These are phyloP conservation scores for Xylophagus ater DNA, from an alignment of 2,888 invertebrate genomes.

Conservation along the genomic window DNA sequence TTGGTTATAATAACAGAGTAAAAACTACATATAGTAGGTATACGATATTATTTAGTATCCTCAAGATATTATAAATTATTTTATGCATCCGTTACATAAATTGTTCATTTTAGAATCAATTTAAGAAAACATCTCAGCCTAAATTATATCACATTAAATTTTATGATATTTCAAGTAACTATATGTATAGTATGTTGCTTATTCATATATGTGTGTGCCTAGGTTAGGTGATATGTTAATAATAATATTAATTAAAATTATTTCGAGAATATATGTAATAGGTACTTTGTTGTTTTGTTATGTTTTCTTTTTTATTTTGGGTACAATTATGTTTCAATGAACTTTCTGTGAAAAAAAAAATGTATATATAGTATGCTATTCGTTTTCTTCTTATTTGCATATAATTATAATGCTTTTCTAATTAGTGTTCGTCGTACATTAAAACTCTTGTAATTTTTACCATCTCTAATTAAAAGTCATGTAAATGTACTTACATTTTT, in stretches of 20 bases:
- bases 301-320: neutral
- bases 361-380: too few relatives aligned
- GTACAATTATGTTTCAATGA: neutral
- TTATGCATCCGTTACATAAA: too few relatives aligned
- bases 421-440: slow-evolving; percentile 8
- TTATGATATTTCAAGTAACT: too few relatives aligned
- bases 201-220: neutral
- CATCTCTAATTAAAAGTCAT: slow-evolving; percentile 8
- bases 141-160: too few relatives aligned
- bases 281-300: neutral
- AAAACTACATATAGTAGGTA: too few relatives aligned
- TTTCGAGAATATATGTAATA: neutral
- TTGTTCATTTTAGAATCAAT: too few relatives aligned
- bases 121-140: too few relatives aligned
- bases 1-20: too few relatives aligned
- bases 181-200: too few relatives aligned
- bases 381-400: slow-evolving; percentile 4
- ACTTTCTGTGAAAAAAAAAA: too few relatives aligned
- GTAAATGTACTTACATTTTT: neutral
- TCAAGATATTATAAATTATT: too few relatives aligned
- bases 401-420: slow-evolving; percentile 11
- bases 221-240: neutral
- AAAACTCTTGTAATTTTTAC: neutral
- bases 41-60: too few relatives aligned
- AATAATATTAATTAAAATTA: neutral